phyloP scores from a whole-genome alignment of 2,888 invertebrate species.

The Pollenia labialis region DNA sequence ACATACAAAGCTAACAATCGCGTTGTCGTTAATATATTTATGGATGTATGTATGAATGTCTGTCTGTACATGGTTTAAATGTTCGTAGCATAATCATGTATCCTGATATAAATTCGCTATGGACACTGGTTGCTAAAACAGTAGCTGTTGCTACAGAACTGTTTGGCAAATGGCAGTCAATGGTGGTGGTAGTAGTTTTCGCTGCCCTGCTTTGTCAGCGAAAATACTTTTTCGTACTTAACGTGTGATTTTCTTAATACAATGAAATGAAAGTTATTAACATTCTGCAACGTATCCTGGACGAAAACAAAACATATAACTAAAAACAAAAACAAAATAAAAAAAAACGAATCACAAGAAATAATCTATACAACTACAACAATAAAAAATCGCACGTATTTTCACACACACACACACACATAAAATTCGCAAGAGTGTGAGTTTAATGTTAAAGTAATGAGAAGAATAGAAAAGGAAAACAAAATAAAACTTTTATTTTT shows the following conservation, averaged over 20 bases:
- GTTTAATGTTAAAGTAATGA: conserved; percentile 60
- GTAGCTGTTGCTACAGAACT: conserved; percentile 1
- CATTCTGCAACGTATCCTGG: conserved; percentile 72
- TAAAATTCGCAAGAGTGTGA: conserved; percentile 26
- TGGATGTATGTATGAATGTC: neutral
- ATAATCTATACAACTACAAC: conserved; percentile 29
- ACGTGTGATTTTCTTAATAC: conserved; percentile 64
- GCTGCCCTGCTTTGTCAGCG: conserved; percentile 67
- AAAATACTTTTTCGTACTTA: conserved; percentile 51
- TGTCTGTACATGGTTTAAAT: too few relatives aligned
- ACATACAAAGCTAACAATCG: neutral
- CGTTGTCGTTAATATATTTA: neutral
- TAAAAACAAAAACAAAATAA: conserved; percentile 31
- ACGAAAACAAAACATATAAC: conserved; percentile 50
- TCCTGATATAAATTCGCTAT: conserved; percentile 39
- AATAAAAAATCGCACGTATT: conserved; percentile 40
- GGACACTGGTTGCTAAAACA: conserved; percentile 42
- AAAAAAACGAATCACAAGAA: conserved; percentile 25
- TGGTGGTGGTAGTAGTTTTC: neutral
- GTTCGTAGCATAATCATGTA: conserved; percentile 40
- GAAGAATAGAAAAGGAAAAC: conserved; percentile 50
- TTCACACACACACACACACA: neutral
- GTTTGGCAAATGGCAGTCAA: neutral
- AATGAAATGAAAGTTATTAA: conserved; percentile 72
- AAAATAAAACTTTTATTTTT: conserved; percentile 48